Conservation (phyloP, 1,140 invertebrate genomes). For the Brachystomella parvula region DNA sequence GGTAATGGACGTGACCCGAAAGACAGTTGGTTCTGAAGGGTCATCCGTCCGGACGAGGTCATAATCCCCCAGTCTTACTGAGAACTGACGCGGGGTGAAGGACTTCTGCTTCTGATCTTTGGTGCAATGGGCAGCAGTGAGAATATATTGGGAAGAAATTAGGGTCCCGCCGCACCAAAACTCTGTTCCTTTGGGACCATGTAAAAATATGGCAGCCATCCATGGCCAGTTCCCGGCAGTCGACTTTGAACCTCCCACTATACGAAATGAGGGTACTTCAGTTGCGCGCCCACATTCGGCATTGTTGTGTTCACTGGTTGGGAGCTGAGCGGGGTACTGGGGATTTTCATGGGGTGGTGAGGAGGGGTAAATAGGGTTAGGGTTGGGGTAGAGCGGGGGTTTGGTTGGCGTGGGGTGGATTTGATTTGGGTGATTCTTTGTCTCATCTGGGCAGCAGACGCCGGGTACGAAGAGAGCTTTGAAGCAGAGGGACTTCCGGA, state of each 20-base stretch:
- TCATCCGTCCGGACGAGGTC: slow-evolving; percentile 73
- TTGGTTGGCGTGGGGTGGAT: neutral
- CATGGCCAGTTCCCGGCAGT: slow-evolving; percentile 75
- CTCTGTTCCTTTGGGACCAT: slow-evolving; percentile 72
- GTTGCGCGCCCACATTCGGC: slow-evolving; percentile 61
- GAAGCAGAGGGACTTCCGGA: slow-evolving; percentile 81
- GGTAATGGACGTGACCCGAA: slow-evolving; percentile 63
- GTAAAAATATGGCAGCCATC: slow-evolving; percentile 88
- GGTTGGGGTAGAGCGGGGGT: neutral
- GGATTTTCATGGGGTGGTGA: neutral
- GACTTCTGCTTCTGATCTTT: slow-evolving; percentile 73
- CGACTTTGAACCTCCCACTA: slow-evolving; percentile 79
- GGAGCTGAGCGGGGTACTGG: slow-evolving; percentile 4
- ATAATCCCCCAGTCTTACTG: slow-evolving; percentile 77
- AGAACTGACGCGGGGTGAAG: slow-evolving; percentile 79
- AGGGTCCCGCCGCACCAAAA: slow-evolving; percentile 91
- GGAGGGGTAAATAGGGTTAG: neutral
- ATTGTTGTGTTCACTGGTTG: no score
- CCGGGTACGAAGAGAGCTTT: slow-evolving; percentile 81
- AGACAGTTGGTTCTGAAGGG: slow-evolving; percentile 66
- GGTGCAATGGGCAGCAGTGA: slow-evolving; percentile 88
- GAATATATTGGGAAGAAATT: slow-evolving; percentile 65
- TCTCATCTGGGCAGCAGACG: slow-evolving; percentile 33
- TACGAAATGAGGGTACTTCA: slow-evolving; percentile 69
- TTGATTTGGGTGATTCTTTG: slow-evolving; percentile 22